phyloP scores from a whole-genome alignment of 2,888 invertebrate genomes.

The Brenthis hecate region DNA sequence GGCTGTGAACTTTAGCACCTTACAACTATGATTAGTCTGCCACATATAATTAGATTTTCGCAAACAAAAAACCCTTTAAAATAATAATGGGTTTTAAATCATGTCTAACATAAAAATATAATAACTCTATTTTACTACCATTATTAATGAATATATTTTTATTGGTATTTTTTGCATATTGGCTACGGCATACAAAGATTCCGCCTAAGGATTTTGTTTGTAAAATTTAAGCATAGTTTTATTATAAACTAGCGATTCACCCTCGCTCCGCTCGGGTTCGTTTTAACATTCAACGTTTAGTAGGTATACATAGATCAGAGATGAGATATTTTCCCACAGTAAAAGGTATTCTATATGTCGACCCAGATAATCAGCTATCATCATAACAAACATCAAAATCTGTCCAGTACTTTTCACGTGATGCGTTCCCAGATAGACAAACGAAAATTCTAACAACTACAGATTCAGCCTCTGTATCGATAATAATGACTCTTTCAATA shows the following conservation, averaged over 20 bases:
- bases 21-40: conserved; percentile 8
- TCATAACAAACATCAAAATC: no score
- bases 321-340: no score
- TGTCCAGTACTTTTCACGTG: no score
- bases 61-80: conserved; percentile 1
- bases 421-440: no score
- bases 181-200: not conserved
- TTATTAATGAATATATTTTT: not conserved
- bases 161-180: not conserved
- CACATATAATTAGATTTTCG: conserved; percentile 10
- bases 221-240: not conserved
- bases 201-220: not conserved
- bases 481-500: no score
- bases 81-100: not conserved
- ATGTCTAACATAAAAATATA: not conserved
- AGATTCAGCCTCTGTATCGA: no score
- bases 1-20: conserved; percentile 29
- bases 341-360: no score
- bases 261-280: no score
- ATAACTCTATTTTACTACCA: conserved; percentile 13
- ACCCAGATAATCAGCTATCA: no score
- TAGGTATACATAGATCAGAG: no score
- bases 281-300: no score
- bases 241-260: not conserved
- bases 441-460: no score